These are phyloP conservation scores for Drosophila watanabei DNA, from an alignment of 1,140 invertebrate species.

Conservation along the genomic window DNA sequence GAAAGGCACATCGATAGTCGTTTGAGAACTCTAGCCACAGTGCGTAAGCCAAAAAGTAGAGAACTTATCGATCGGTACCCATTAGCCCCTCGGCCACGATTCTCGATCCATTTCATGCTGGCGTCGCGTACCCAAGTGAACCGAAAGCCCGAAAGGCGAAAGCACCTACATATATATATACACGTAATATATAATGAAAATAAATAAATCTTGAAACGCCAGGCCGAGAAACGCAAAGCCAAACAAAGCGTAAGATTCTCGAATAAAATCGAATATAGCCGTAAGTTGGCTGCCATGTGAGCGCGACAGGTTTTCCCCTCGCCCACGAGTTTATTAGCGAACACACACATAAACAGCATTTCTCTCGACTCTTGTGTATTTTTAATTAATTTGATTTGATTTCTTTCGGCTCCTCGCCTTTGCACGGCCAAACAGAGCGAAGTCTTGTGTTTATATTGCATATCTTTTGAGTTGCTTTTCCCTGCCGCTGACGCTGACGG, in stretches of 20 bases:
- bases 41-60: slow-evolving; percentile 67
- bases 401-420: slow-evolving; percentile 12
- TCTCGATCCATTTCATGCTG: slow-evolving; percentile 65
- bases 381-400: slow-evolving; percentile 61
- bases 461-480: slow-evolving; percentile 32
- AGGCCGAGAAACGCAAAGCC: slow-evolving; percentile 31
- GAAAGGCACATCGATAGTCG: slow-evolving; percentile 33
- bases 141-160: slow-evolving; percentile 25
- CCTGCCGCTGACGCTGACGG: slow-evolving; percentile 34
- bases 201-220: slow-evolving; percentile 58
- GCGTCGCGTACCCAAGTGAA: slow-evolving; percentile 14
- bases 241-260: slow-evolving; percentile 62
- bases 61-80: slow-evolving; percentile 13
- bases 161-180: slow-evolving; percentile 9
- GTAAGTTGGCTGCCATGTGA: slow-evolving; percentile 50
- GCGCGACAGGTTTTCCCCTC: slow-evolving; percentile 40
- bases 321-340: slow-evolving; percentile 14
- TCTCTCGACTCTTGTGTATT: slow-evolving; percentile 45
- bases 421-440: slow-evolving; percentile 34
- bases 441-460: slow-evolving; percentile 43
- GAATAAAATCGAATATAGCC: slow-evolving; percentile 29
- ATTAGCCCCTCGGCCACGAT: slow-evolving; percentile 12
- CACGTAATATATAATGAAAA: slow-evolving; percentile 21
- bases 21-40: slow-evolving; percentile 36
- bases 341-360: slow-evolving; percentile 14